Percentiles rank a stretch among this genome's conserved stretches.
Conservation (phyloP, 2,113 vertebrate genomes). For the Eretmochelys imbricata region DNA sequence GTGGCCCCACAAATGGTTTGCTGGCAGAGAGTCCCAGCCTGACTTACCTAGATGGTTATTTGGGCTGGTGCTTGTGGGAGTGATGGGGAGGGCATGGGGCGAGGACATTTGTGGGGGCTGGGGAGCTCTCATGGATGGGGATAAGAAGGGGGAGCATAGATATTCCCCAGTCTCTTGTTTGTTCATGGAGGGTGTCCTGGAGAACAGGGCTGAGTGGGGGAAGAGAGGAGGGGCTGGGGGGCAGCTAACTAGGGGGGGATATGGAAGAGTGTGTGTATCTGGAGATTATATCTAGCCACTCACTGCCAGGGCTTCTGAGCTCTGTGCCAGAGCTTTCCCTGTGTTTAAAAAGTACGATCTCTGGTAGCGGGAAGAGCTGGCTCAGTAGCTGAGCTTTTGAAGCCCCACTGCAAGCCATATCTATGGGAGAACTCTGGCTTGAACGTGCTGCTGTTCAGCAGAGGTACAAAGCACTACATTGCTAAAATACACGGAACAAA, state of each 20-base stretch:
- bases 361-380: too few relatives aligned
- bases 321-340: neutral
- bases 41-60: neutral
- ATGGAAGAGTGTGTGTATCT: neutral
- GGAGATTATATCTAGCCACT: neutral
- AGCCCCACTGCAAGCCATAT: too few relatives aligned
- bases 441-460: too few relatives aligned
- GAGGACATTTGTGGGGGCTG: neutral
- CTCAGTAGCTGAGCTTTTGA: too few relatives aligned
- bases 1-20: neutral
- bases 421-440: too few relatives aligned
- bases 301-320: neutral
- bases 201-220: too few relatives aligned
- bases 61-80: neutral
- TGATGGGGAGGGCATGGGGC: neutral
- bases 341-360: too few relatives aligned
- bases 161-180: neutral
- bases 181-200: too few relatives aligned
- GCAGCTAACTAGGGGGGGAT: neutral
- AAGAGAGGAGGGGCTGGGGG: too few relatives aligned
- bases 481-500: neutral
- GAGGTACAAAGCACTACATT: too few relatives aligned
- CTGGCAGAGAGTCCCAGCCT: neutral
- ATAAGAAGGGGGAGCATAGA: too few relatives aligned
- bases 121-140: neutral